These are phyloP conservation scores for Anoplolepis gracilipes DNA, from an alignment of 1,140 invertebrate genomes.

Conservation along the genomic window DNA sequence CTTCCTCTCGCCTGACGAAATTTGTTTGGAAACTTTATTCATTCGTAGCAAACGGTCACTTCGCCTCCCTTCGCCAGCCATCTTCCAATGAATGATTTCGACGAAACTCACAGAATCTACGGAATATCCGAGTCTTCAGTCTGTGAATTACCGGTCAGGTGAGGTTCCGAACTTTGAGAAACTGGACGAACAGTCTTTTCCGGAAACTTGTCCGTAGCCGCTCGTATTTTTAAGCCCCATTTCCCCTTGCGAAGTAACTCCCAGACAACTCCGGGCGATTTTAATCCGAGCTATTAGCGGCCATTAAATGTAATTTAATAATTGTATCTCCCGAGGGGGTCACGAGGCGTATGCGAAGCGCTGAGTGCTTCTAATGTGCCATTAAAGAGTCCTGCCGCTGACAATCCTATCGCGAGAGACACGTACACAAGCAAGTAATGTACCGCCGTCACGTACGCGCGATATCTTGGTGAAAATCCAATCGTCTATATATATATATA, in stretches of 20 bases:
- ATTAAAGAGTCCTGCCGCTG: conserved; percentile 45
- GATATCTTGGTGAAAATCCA: conserved; percentile 31
- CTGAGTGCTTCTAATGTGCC: conserved; percentile 50
- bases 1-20: conserved; percentile 24
- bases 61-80: background rate
- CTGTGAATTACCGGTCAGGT: conserved; percentile 46
- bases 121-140: conserved; percentile 1
- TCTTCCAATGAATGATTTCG: conserved; percentile 48
- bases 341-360: conserved; percentile 26
- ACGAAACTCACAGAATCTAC: conserved; percentile 34
- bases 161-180: conserved; percentile 32
- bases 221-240: conserved; percentile 38
- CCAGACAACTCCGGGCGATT: conserved; percentile 25
- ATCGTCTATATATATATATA: conserved; percentile 36
- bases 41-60: conserved; percentile 53
- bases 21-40: conserved; percentile 62
- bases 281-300: conserved; percentile 45
- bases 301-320: conserved; percentile 48
- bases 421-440: background rate
- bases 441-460: conserved; percentile 13
- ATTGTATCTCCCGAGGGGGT: conserved; percentile 27
- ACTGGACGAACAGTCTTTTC: conserved; percentile 26
- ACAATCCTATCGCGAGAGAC: conserved; percentile 5
- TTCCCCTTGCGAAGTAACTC: background rate
- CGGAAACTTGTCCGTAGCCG: conserved; percentile 35